Evolutionary conservation across 2,113 vertebrate genomes (phyloP).

Genomic region (Sceloporus undulatus): DNA sequence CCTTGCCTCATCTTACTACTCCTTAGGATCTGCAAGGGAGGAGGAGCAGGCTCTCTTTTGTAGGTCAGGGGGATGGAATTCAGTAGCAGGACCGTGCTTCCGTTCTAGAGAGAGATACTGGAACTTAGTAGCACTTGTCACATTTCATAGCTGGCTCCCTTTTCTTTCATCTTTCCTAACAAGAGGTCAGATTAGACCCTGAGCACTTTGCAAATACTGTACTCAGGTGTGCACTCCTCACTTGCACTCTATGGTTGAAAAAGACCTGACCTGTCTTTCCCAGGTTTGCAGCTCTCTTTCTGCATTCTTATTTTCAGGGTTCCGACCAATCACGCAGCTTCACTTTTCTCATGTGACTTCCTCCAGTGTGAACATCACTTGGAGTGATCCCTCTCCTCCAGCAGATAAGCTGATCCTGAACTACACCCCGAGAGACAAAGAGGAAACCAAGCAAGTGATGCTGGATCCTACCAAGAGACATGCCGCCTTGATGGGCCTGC

Average conservation of each 20-base stretch:
- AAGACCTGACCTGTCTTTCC: background rate
- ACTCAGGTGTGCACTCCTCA: too few relatives aligned
- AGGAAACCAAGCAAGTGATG: conserved; percentile 85
- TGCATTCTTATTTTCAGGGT: conserved; percentile 82
- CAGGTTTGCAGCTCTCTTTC: conserved; percentile 16
- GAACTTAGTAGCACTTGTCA: background rate
- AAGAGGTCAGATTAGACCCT: background rate
- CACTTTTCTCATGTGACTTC: conserved; percentile 94
- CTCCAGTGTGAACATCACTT: conserved; percentile 89
- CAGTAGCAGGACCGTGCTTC: background rate
- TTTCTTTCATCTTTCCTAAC: background rate
- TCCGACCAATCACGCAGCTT: conserved; percentile 93
- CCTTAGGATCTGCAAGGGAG: background rate
- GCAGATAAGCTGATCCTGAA: conserved; percentile 91
- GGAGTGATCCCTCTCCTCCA: conserved; percentile 93
- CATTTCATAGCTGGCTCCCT: background rate
- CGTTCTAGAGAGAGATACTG: background rate
- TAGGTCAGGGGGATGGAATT: too few relatives aligned
- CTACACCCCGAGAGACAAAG: conserved; percentile 83
- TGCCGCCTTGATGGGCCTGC: conserved; percentile 84
- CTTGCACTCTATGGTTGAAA: background rate
- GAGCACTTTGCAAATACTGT: background rate
- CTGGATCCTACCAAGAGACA: conserved; percentile 89
- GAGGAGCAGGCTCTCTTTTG: background rate
- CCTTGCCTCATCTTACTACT: background rate